Evolutionary conservation across 2,113 vertebrate species (phyloP), one percentile per base, ranked within the genome.

Genomic region (Myrmophylax atrothorax): DNA sequence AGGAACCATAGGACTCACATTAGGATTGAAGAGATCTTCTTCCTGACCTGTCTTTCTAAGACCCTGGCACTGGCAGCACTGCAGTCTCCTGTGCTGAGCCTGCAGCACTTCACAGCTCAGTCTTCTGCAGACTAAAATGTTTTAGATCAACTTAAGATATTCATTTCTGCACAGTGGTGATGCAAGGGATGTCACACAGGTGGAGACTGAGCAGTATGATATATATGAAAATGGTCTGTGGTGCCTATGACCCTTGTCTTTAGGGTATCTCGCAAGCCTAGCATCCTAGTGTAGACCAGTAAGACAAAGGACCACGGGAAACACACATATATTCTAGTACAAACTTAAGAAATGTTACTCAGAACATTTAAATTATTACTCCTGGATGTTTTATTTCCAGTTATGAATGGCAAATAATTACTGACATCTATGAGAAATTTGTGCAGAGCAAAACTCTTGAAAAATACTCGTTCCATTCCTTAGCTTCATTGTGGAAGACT

Each of bases 171-270:
- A 7, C 9, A 53, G 60, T 3, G 6, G 31, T 26, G 38, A 50
- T 2, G 6, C 17, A 25, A 26, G 1, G 0, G 14, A 14, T 8
- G 4, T 64, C 50, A 59, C 31, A 38, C 4, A 56, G 53, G 16
- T 10, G 42, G 37, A 74, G 64, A 19, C 26, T 28, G 37, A 58
- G 10, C 3, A 14, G 42, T 9, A 4, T 38, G 23, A 25, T 11
- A 22, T 5, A 24, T 8, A 14, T 0, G 1, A 40, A 60, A 49
- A 50, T 1, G 5, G 7, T 64, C 29, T 42, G 33, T 69, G 76
- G 22, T 49, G 24, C 16, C 13, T 44, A 4, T 11, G 16, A 14
- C 20, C 7, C 10, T 7, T 35, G 3, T 14, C 20, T 64, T 55
- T 40, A 67, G 44, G 59, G 14, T 8, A 13, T 6, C 10, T 59